Evolutionary conservation across 1,140 invertebrate genomes (phyloP), one percentile per base, ranked within the genome.

Genomic region (Tetragonula clypearis): DNA sequence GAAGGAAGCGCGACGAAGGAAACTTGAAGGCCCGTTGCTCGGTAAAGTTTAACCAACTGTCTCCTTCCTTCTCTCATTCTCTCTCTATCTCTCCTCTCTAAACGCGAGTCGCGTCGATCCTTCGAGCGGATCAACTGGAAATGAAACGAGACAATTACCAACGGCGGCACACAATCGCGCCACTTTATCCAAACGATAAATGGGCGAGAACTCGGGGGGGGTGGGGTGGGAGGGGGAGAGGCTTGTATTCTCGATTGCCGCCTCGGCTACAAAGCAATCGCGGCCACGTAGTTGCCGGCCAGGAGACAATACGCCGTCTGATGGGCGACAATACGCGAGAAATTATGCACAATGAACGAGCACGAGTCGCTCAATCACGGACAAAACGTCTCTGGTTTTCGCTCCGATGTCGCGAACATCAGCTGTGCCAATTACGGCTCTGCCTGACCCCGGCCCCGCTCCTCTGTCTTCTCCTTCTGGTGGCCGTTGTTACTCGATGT

Each of bases 301-400:
- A n/a, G 21, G 49, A 81, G 60, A 87, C 87, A 88, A 86, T 88
- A 49, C 41, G 80, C 23, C n/a, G 75, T 49, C 56, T 58, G 82
- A 77, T 53, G 78, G 75, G 35, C 55, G 65, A 86, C 87, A 79
- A 88, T 88, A 75, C 87, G 72, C 72, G 80, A 88, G 83, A 85
- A 89, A 89, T 89, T 88, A 85, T 74, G 83, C 78, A 21, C 71
- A n/a, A 85, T 66, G 77, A 81, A 75, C 78, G 65, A 86, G 72
- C 86, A 30, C 66, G 87, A 82, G 72, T 71, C 69, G 69, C 30
- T 80, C 69, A 30, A 73, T 72, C 74, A 19, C 35, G 60, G 77
- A 89, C 88, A 87, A 86, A 89, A 87, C 88, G 79, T 71, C 76
- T 71, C 79, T 85, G 72, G 84, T 82, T 81, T 68, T 84, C 76